Percentiles rank a stretch among this genome's conserved stretches.
phyloP scores from a whole-genome alignment of 64 coral and sea anemone species.

The Actinia equina region DNA sequence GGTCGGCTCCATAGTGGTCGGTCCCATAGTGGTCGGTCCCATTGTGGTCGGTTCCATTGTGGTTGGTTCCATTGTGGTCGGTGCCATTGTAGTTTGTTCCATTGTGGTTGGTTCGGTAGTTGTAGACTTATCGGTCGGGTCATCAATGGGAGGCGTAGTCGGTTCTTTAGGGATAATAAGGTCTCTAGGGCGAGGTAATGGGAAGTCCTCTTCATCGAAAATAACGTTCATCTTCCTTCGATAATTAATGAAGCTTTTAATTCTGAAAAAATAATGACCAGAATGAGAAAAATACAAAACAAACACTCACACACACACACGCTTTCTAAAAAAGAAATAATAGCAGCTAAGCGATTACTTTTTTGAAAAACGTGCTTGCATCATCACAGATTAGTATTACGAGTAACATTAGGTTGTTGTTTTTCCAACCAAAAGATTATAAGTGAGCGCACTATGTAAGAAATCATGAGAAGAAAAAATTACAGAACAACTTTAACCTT shows the following conservation, averaged over 20 bases:
- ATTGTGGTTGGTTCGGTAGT: background rate
- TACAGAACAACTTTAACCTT: too few species aligned
- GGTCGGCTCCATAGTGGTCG: slow-evolving; percentile 1
- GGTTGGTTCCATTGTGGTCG: background rate
- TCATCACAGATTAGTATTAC: too few species aligned
- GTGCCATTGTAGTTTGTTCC: background rate
- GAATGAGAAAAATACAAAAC: too few species aligned
- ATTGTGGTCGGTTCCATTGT: background rate
- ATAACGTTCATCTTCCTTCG: background rate
- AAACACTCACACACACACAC: too few species aligned
- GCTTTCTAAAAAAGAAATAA: too few species aligned
- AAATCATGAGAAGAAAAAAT: too few species aligned
- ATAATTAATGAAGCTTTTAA: slow-evolving; percentile 19
- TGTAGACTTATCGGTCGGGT: background rate
- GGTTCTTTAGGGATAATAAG: slow-evolving; percentile 2
- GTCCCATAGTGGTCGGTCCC: background rate
- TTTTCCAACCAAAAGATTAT: too few species aligned
- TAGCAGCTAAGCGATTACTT: too few species aligned
- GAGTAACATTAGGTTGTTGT: too few species aligned
- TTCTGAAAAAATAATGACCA: background rate
- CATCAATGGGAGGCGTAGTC: background rate
- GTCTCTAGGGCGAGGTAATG: slow-evolving; percentile 2
- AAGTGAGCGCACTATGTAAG: too few species aligned
- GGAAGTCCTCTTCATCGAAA: slow-evolving; percentile 59
- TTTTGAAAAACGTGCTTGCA: too few species aligned